phyloP scores from a whole-genome alignment of 2,797 vertebrate genomes.

The Acestrorhynchus altus region DNA sequence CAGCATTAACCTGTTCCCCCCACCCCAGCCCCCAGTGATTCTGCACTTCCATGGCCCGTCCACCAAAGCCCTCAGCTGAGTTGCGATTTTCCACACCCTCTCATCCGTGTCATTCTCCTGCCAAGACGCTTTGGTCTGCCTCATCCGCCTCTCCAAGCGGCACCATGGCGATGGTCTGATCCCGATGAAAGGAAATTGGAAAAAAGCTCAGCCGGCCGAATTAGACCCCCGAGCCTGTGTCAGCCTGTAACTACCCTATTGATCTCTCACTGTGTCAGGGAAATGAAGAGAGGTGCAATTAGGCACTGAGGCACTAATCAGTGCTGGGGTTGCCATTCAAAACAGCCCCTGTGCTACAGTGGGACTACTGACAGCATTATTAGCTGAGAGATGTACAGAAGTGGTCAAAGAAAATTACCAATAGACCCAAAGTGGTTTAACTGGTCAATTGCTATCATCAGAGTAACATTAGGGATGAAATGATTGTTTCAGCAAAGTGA shows the following conservation, averaged over 20 bases:
- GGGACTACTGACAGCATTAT: constrained; percentile 35
- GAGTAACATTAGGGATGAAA: neutral
- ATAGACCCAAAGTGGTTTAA: constrained; percentile 7
- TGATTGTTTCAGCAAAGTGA: neutral
- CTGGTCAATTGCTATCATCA: constrained; percentile 23
- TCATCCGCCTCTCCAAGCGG: constrained; percentile 23
- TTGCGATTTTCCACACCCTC: constrained; percentile 23
- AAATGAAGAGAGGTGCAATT: constrained; percentile 49
- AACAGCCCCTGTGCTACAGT: constrained; percentile 15
- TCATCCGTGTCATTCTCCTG: constrained; percentile 30
- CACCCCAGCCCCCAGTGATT: neutral
- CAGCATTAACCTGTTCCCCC: neutral
- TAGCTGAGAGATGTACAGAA: constrained; percentile 4
- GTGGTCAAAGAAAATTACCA: neutral
- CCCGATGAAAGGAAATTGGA: constrained; percentile 30
- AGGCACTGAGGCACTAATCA: constrained; percentile 47
- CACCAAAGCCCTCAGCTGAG: constrained; percentile 7
- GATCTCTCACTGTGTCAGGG: constrained; percentile 46
- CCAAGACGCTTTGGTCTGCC: constrained; percentile 18
- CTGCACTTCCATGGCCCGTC: neutral
- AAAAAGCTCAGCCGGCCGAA: constrained; percentile 27
- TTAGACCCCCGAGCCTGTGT: constrained; percentile 28
- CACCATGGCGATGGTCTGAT: constrained; percentile 13
- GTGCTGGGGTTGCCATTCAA: constrained; percentile 34
- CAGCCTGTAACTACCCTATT: constrained; percentile 45